These are phyloP conservation scores for Dynastes maya DNA, from an alignment of 2,888 invertebrate genomes.

Conservation along the genomic window DNA sequence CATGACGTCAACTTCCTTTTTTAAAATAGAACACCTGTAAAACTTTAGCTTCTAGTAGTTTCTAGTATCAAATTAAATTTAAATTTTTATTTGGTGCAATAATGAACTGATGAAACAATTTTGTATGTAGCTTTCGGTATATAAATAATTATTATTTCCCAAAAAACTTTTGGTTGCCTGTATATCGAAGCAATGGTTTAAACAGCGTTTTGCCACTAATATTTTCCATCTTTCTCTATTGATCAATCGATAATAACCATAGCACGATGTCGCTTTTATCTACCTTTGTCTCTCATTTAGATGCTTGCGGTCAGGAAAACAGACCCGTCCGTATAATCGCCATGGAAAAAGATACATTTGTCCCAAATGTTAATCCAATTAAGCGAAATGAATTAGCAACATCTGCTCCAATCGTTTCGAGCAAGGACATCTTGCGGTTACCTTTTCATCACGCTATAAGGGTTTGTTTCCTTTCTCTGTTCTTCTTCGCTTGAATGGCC, in stretches of 20 bases:
- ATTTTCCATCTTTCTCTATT: not conserved
- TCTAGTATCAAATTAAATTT: no score
- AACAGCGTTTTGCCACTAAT: not conserved
- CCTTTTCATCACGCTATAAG: no score
- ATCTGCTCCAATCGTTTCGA: not conserved
- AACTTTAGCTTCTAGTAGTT: no score
- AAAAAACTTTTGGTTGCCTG: not conserved
- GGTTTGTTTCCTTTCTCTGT: no score
- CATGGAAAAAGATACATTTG: slow-evolving; percentile 9
- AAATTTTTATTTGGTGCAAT: no score
- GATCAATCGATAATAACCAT: not conserved
- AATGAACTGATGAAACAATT: no score
- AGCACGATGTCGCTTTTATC: not conserved
- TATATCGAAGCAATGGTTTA: not conserved
- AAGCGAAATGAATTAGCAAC: slow-evolving; percentile 23
- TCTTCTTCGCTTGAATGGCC: no score
- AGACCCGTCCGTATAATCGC: slow-evolving; percentile 9
- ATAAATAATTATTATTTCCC: not conserved
- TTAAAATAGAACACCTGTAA: no score
- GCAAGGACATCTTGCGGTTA: slow-evolving; percentile 4
- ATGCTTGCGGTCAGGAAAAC: not conserved
- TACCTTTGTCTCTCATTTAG: not conserved
- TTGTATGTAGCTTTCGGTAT: no score
- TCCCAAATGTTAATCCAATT: slow-evolving; percentile 19
- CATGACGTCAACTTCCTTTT: no score